Conservation (phyloP, 2,888 invertebrate species). For the Laothoe populi region DNA sequence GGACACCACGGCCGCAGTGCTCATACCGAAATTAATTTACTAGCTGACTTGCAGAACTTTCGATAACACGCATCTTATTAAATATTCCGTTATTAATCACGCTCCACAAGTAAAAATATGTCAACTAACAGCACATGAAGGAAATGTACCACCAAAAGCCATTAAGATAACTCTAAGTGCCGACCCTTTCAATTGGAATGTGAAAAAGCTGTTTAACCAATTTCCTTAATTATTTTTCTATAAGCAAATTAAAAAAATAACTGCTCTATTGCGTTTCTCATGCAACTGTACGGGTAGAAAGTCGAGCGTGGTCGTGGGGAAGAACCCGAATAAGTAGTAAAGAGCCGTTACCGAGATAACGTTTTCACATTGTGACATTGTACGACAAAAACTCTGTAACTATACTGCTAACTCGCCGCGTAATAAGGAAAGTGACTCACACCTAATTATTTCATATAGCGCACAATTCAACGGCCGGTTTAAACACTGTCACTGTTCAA, state of each 20-base stretch:
- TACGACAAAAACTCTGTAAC: conserved; percentile 32
- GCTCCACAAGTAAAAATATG: background rate
- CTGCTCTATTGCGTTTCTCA: conserved; percentile 21
- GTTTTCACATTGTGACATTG: conserved; percentile 16
- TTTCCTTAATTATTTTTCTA: conserved; percentile 16
- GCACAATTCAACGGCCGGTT: conserved; percentile 14
- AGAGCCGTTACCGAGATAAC: conserved; percentile 14
- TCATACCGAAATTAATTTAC: background rate
- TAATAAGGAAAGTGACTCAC: conserved; percentile 42
- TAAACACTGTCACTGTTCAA: conserved; percentile 5
- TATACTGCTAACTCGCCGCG: conserved; percentile 32
- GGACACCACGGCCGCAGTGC: no score
- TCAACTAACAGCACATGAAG: background rate
- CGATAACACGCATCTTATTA: background rate
- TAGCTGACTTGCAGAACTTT: conserved; percentile 2
- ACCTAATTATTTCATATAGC: conserved; percentile 22
- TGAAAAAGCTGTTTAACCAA: conserved; percentile 19
- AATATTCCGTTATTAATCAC: background rate
- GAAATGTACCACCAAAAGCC: conserved; percentile 10
- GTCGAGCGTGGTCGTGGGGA: conserved; percentile 7
- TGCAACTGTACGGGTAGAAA: conserved; percentile 6
- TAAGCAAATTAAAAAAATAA: conserved; percentile 16
- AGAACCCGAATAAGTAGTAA: conserved; percentile 18
- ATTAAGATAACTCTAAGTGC: conserved; percentile 16
- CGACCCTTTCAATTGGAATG: conserved; percentile 6